Evolutionary conservation across 2,888 invertebrate genomes (phyloP), one percentile per base, ranked within the genome.

Genomic region (Brachycybe producta): DNA sequence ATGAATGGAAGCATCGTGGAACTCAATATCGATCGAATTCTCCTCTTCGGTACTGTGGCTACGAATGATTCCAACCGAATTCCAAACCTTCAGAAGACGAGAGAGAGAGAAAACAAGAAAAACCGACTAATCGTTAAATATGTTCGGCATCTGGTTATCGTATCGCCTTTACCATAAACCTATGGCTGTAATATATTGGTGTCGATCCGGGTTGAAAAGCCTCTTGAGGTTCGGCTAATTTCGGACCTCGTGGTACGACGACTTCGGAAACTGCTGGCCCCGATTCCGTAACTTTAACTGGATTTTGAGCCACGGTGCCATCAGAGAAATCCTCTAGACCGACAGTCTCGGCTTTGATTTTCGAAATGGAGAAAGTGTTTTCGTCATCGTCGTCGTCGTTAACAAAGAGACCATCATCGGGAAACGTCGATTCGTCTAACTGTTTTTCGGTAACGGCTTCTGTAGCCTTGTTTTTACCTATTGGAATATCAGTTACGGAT

Each of bases 161-260:
- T n/a, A n/a, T n/a, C 24, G 23, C 52, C 44, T 61, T 58, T 61
- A 76, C 77, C 78, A 80, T 76, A 59, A 75, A 87, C 68, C 88
- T 76, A 58, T 84, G 81, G 57, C 84, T 78, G 43, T 91, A 75
- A 67, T 87, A 82, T 21, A 68, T 66, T 2, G 95, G 94, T 0
- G 92, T 85, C 2, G 92, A 80, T 0, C 86, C 79, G 0, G 94
- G 85, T 69, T 94, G 92, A 66, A 97, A 95, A 0, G 87, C 74
- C n/a, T 75, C 65, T 67, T 95, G 95, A 7, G 58, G 21, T n/a
- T 49, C 34, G 13, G 17, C 7, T 17, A 26, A 15, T 43, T 32
- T 43, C 17, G 19, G 38, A n/a, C n/a, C 11, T n/a, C 32, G n/a
- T n/a, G 11, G 32, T 11, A 11, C 32, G 32, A 32, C 32, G 32